Evolutionary conservation across 2,797 vertebrate genomes (phyloP), one percentile per base, ranked within the genome.

Genomic region (Phrynocephalus guinanensis): DNA sequence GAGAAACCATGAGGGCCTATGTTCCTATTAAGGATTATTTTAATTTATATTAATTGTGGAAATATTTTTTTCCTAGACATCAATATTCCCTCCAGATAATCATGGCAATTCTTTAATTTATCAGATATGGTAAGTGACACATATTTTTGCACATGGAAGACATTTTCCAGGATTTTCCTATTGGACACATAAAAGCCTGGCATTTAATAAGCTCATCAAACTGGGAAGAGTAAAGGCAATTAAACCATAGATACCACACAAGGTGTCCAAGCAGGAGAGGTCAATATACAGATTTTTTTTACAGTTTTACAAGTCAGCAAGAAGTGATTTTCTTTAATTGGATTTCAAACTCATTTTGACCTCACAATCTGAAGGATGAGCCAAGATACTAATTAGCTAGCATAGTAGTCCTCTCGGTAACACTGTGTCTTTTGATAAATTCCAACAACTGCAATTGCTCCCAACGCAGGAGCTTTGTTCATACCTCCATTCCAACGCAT

Each of bases 291-390:
- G 56, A 70, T 86, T 63, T 5, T 0, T 86, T 82, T 91, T 83
- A 60, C 83, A 84, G 72, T 79, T 66, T 50, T 70, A 71, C 28
- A 83, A 44, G 20, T 84, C 84, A 88, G 66, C 7, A 83, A 67
- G 0, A 83, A 80, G 83, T 79, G 18, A 38, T 67, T 13, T 82
- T 87, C 26, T 83, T 87, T 88, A 93, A 90, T 26, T 92, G 15
- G 30, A 13, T 90, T 92, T 70, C 83, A 94, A 92, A 87, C 78
- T 88, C 91, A 84, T 68, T 56, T 84, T 93, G 88, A 90, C 84
- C 81, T 93, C 71, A 85, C 76, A 88, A 86, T 0, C 0, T 86
- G 80, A 92, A 73, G 26, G 68, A 79, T 87, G 76, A 6, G 80
- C 85, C 80, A 92, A 87, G 68, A 38, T 79, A 92, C 68, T 87